A percentile compares a stretch with the other conserved stretches of the same genome.
Conservation (phyloP, 2,113 vertebrate genomes). For the Pseudopipra pipra region DNA sequence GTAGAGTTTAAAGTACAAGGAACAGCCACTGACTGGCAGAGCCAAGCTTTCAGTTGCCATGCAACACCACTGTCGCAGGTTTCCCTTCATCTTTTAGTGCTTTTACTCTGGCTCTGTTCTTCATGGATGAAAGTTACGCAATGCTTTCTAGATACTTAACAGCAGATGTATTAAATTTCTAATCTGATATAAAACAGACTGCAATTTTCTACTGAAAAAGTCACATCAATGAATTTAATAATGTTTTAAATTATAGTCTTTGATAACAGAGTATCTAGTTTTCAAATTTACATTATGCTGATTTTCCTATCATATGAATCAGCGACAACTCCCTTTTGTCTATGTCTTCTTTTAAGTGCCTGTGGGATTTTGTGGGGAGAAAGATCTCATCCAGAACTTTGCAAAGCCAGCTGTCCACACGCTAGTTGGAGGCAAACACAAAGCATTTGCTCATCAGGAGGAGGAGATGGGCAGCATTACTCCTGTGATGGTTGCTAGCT, state of each 20-base stretch:
- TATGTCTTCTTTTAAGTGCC: not conserved
- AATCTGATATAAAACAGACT: slow-evolving; percentile 64
- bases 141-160: slow-evolving; percentile 62
- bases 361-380: not conserved
- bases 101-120: slow-evolving; percentile 28
- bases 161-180: slow-evolving; percentile 63
- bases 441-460: not conserved
- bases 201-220: slow-evolving; percentile 58
- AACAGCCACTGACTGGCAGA: slow-evolving; percentile 31
- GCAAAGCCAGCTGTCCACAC: not conserved
- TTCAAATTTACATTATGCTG: slow-evolving; percentile 45
- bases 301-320: slow-evolving; percentile 20
- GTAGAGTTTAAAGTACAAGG: slow-evolving; percentile 56
- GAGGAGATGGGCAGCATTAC: not conserved
- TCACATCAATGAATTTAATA: slow-evolving; percentile 32
- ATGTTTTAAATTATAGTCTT: slow-evolving; percentile 34
- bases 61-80: slow-evolving; percentile 63
- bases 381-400: not conserved
- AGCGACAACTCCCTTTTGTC: not conserved
- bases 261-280: slow-evolving; percentile 31
- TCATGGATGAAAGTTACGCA: slow-evolving; percentile 66
- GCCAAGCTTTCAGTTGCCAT: slow-evolving; percentile 71
- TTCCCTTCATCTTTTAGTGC: slow-evolving; percentile 56
- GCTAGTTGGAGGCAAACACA: not conserved
- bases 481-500: not conserved